These are phyloP conservation scores for Setipinna tenuifilis DNA, from an alignment of 2,797 vertebrate species.

Conservation along the genomic window DNA sequence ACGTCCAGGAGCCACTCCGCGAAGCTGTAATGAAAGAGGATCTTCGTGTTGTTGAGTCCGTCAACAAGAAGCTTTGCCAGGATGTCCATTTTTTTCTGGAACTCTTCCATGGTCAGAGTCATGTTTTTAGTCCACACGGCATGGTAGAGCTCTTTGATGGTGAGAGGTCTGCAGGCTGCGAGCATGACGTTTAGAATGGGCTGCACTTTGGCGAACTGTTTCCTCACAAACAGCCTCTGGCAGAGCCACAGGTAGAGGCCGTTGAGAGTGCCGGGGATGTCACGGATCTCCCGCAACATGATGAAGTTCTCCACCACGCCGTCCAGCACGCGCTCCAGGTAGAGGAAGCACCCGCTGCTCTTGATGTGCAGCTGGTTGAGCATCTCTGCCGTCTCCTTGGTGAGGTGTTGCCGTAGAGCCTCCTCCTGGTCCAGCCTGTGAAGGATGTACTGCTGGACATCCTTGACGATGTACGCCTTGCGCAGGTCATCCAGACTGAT, in stretches of 20 bases:
- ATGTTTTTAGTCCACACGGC: constrained; percentile 98
- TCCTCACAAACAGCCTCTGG: constrained; percentile 97
- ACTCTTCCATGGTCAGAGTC: constrained; percentile 90
- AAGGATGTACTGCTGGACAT: constrained; percentile 99
- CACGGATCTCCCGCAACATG: constrained; percentile 96
- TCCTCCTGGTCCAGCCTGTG: constrained; percentile 96
- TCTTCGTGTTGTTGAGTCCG: constrained; percentile 89
- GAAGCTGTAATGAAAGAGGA: constrained; percentile 98
- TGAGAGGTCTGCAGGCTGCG: constrained; percentile 91
- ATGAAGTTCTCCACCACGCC: constrained; percentile 98
- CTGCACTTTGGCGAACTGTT: constrained; percentile 98
- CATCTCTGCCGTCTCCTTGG: constrained; percentile 98
- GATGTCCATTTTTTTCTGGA: constrained; percentile 97
- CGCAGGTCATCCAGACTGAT: constrained; percentile 98
- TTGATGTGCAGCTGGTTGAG: constrained; percentile 99
- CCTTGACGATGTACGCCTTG: constrained; percentile 97
- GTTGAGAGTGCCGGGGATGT: constrained; percentile 96
- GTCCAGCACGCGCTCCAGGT: constrained; percentile 95
- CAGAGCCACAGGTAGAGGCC: constrained; percentile 99
- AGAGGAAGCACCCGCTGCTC: constrained; percentile 98
- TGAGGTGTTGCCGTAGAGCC: constrained; percentile 95
- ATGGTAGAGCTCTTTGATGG: constrained; percentile 89
- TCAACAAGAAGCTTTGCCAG: constrained; percentile 93
- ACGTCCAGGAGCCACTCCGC: constrained; percentile 97
- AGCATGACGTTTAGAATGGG: constrained; percentile 97